These are phyloP conservation scores for Nerophis ophidion DNA, from an alignment of 2,113 vertebrate genomes.

Conservation along the genomic window DNA sequence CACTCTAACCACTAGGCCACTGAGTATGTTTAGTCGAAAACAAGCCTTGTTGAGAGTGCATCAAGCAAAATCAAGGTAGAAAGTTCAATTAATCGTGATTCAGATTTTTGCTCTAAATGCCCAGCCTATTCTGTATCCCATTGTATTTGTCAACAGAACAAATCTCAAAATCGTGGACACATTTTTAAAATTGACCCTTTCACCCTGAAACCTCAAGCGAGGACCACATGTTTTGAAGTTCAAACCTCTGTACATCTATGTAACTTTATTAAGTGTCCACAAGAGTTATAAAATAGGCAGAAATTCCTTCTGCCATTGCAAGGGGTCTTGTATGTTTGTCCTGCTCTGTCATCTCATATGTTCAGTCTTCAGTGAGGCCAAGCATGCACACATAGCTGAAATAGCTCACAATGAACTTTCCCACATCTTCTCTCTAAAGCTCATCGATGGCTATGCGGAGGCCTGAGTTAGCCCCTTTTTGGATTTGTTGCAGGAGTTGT, in stretches of 20 bases:
- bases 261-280: slow-evolving; percentile 49
- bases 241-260: slow-evolving; percentile 61
- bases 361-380: slow-evolving; percentile 51
- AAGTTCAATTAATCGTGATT: too few relatives aligned
- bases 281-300: slow-evolving; percentile 60
- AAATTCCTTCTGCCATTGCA: slow-evolving; percentile 65
- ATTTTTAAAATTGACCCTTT: slow-evolving; percentile 25
- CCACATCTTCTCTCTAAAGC: slow-evolving; percentile 60
- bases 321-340: slow-evolving; percentile 69
- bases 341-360: slow-evolving; percentile 64
- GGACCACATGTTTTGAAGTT: slow-evolving; percentile 50
- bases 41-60: too few relatives aligned
- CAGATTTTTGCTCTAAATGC: too few relatives aligned
- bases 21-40: too few relatives aligned
- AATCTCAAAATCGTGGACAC: slow-evolving; percentile 23
- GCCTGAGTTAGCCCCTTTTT: slow-evolving; percentile 7
- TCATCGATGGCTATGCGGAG: slow-evolving; percentile 52
- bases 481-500: slow-evolving; percentile 39
- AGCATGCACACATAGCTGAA: slow-evolving; percentile 63
- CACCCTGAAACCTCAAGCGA: slow-evolving; percentile 20
- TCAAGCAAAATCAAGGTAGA: too few relatives aligned
- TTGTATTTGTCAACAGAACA: slow-evolving; percentile 29
- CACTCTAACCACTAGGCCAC: not conserved
- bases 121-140: slow-evolving; percentile 13
- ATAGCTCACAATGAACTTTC: slow-evolving; percentile 74